Evolutionary conservation across 2,888 invertebrate genomes (phyloP), one percentile per base, ranked within the genome.

Genomic region (Apamea sordens): DNA sequence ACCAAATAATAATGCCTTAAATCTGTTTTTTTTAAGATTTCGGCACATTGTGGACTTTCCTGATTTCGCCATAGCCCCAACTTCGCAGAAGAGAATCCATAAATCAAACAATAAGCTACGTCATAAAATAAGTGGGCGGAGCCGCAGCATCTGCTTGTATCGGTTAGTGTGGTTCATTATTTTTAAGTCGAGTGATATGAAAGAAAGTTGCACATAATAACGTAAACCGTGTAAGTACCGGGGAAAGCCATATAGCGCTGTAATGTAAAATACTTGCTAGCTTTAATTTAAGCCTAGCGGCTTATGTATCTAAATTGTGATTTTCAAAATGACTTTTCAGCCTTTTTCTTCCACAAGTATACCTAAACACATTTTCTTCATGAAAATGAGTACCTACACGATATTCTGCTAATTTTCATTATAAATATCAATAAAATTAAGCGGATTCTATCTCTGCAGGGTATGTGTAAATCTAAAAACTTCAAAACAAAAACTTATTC

Each of bases 201-300:
- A 86, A 84, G 87, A 84, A 87, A 84, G 87, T 84, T 77, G 44
- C 28, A 77, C 59, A 67, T 84, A 76, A 86, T 69, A 72, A 82
- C 72, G 59, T 72, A 59, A 59, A 83, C 67, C 74, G 70, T 67
- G 83, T 47, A 47, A 4, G 15, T 56, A 67, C 67, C 7, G 71
- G 84, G 67, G 79, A 87, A 84, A 84, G 79, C 67, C 63, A 61
- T 69, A 83, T 50, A 50, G 47, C 70, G 47, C 64, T 73, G 4
- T 70, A 63, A 77, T 71, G 41, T 67, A 86, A 83, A 84, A 83
- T 73, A 73, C 32, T 67, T 63, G 8, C 28, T 64, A 72, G 61
- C 61, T 36, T 61, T 65, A 28, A 73, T 53, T 36, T 70, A 69
- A 73, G n/a, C n/a, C n/a, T n/a, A n/a, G 36, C 47, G 36, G 61